phyloP scores from a whole-genome alignment of 2,888 invertebrate genomes.

The Ecliptopera silaceata region DNA sequence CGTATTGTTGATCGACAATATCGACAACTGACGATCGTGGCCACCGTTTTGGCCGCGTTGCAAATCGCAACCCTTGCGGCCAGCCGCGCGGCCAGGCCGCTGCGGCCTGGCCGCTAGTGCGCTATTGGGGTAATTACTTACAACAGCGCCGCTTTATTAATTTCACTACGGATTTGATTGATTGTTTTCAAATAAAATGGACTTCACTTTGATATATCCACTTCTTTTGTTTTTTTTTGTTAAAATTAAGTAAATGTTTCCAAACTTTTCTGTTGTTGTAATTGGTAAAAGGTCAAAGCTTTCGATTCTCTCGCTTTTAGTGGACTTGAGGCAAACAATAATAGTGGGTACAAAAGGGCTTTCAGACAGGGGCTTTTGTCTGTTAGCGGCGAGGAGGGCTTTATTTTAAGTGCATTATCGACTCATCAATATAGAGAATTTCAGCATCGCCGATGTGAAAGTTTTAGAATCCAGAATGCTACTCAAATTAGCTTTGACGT shows the following conservation, averaged over 20 bases:
- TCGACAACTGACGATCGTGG: too few relatives aligned
- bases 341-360: slow-evolving; percentile 65
- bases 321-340: slow-evolving; percentile 65
- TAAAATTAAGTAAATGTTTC: slow-evolving; percentile 1
- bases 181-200: neutral
- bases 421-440: slow-evolving; percentile 32
- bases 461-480: slow-evolving; percentile 4
- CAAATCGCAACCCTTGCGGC: too few relatives aligned
- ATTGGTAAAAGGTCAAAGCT: slow-evolving; percentile 43
- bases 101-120: too few relatives aligned
- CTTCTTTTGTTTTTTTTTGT: neutral
- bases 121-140: too few relatives aligned
- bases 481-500: slow-evolving; percentile 15
- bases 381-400: slow-evolving; percentile 43
- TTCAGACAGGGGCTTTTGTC: slow-evolving; percentile 70
- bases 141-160: too few relatives aligned
- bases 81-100: too few relatives aligned
- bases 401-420: slow-evolving; percentile 57
- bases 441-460: slow-evolving; percentile 18
- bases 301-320: slow-evolving; percentile 66
- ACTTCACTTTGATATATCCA: neutral
- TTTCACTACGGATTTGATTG: slow-evolving; percentile 8
- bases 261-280: slow-evolving; percentile 4
- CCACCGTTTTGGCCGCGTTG: too few relatives aligned
- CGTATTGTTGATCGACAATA: too few relatives aligned